Base-by-base conservation (phyloP, 2,888 invertebrate genomes). In the Zhuqinia jingwanae region DNA sequence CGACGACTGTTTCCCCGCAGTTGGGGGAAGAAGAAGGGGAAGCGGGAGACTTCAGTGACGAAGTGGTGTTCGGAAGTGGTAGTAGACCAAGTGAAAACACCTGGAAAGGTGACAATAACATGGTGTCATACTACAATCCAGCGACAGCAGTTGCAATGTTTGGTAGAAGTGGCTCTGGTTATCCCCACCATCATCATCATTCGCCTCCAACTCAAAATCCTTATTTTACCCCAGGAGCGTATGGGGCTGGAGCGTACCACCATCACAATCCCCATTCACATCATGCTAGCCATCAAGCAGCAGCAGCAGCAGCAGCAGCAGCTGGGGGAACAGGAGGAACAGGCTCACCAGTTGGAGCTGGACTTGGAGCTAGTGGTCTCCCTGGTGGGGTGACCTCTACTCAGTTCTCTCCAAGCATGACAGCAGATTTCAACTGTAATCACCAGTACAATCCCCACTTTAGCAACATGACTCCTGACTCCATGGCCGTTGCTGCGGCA, bases 81-180 rank as follows among this genome's bases (percentile, higher is more conserved):
- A 73, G 73, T 63, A 60, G 68, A 68, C 27, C 65, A 73, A 87
- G 87, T 83, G 84, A 70, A 70, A 50, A 25, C 79, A 84, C 78
- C 87, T 84, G 76, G n/a, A 85, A 82, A 81, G 81, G 88, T 85
- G 87, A 73, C 36, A 36, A 36, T 80, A 87, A 65, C 78, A 90
- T 90, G 90, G 90, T 90, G 79, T 90, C 91, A 75, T 90, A 89
- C 87, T 90, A 90, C 88, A 90, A 88, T 80, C 89, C 88, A 79
- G 86, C 88, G 45, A 79, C 88, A 84, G 63, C 87, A 83, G 88
- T 89, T 80, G 87, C 90, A 87, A 90, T 90, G 90, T 90, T 90
- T 85, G 82, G 89, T 88, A 79, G 90, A 87, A 88, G 84, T 87
- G 89, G 89, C 85, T 85, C 86, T 85, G 84, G 88, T 87, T 88